Evolutionary conservation across 1,140 invertebrate species (phyloP).

Genomic region (Tyrophagus putrescentiae): DNA sequence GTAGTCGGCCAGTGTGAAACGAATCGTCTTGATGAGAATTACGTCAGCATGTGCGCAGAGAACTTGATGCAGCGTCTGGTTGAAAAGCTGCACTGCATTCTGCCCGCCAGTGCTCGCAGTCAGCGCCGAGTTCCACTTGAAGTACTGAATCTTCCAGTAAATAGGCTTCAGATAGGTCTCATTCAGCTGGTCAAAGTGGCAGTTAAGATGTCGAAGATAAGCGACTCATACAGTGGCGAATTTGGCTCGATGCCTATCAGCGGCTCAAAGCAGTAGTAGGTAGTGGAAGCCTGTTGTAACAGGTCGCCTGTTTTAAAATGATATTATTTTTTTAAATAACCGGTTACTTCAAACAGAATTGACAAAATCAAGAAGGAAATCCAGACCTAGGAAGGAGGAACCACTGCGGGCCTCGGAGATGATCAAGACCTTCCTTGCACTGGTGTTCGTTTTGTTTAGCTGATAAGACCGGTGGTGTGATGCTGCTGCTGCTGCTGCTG

Average conservation of each 20-base stretch:
- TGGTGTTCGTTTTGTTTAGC: not conserved
- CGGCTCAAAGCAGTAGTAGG: conserved; percentile 17
- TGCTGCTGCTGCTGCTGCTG: not conserved
- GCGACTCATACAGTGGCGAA: not conserved
- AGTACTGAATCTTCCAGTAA: conserved; percentile 17
- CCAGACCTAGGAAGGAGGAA: conserved; percentile 13
- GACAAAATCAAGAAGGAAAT: not conserved
- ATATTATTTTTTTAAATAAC: not conserved
- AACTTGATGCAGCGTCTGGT: not conserved
- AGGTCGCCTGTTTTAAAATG: conserved; percentile 13
- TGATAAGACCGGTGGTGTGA: not conserved
- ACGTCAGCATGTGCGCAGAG: not conserved
- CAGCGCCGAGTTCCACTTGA: conserved; percentile 6
- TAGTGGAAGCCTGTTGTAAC: conserved; percentile 5
- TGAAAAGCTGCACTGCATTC: conserved; percentile 12
- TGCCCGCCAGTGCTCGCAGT: not conserved
- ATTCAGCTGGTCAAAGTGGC: not conserved
- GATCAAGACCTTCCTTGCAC: not conserved
- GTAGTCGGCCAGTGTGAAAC: not conserved
- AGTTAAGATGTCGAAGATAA: not conserved
- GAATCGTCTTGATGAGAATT: conserved; percentile 12
- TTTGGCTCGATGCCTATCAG: not conserved
- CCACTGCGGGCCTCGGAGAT: conserved; percentile 15
- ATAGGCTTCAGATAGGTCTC: conserved; percentile 7
- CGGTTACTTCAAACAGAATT: not conserved